Base-by-base conservation (phyloP, 2,113 vertebrate species). In the Onychostoma macrolepis region DNA sequence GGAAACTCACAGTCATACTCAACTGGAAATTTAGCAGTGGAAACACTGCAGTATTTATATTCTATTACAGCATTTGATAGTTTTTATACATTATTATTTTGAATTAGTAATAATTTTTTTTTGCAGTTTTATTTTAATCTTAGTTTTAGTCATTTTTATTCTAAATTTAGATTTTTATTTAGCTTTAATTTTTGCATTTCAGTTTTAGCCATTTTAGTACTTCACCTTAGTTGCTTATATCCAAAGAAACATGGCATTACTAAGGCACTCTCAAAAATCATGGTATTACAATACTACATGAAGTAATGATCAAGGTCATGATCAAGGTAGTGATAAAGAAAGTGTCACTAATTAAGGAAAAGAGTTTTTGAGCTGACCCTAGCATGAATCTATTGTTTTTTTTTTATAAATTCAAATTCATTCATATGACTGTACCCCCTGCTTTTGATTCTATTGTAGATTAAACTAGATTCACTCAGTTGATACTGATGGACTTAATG, bases 301-400 rank as follows among this genome's bases (percentile, higher is more conserved):
- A 9, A 7, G 38, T 41, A 41, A 41, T 8, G 38, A 41, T 41
- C 36, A 38, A 43, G 41, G 9, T 43, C 9, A 43, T 43, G 41
- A 45, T 45, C 12, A 48, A 48, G 17, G 17, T 7, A 56, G 2
- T 56, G 50, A 6, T 7, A 21, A 56, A 56, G 6, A 56, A 56
- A 58, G 19, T 24, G 19, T 24, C 53, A 56, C 17, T 56, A 24
- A 56, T 56, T 24, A 56, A 24, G 53, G 26, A 65, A 13, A 11
- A 28, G 24, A 17, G 10, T 45, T 41, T 48, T 5, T 33, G 63
- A 71, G 65, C 76, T 19, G 53, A 38, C 10, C n/a, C 76, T 84
- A 75, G 74, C 79, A 38, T 48, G 63, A 72, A 69, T 63, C 43
- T 50, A 80, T 48, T 74, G 17, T 74, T 45, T 71, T 84, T 87